phyloP scores from a whole-genome alignment of 2,113 vertebrate species.

The Arothron firmamentum region DNA sequence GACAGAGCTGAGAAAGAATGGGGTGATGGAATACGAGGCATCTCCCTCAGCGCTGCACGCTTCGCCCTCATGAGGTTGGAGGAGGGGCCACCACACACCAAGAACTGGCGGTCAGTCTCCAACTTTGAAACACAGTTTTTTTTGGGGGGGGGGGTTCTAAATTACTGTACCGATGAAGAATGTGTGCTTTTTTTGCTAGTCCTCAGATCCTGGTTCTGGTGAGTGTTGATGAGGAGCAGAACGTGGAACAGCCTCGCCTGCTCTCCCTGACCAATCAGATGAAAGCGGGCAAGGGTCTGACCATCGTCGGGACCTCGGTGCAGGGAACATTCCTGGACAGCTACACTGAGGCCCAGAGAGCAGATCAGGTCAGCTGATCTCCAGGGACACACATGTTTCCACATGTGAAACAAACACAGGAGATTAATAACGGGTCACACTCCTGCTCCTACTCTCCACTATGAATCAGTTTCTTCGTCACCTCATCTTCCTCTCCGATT shows the following conservation, averaged over 20 bases:
- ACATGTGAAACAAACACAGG: neutral
- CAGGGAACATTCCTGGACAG: slow-evolving; percentile 92
- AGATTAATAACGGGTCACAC: neutral
- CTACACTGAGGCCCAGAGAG: slow-evolving; percentile 84
- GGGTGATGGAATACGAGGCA: slow-evolving; percentile 94
- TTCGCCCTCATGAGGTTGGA: slow-evolving; percentile 92
- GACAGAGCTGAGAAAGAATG: slow-evolving; percentile 96
- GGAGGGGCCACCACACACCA: slow-evolving; percentile 94
- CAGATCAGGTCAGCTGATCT: slow-evolving; percentile 82
- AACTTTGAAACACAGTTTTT: too few species aligned
- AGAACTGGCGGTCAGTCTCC: slow-evolving; percentile 91
- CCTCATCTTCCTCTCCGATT: neutral
- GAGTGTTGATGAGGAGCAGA: slow-evolving; percentile 89
- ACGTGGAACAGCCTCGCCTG: slow-evolving; percentile 91
- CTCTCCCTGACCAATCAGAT: slow-evolving; percentile 93
- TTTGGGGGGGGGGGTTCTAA: too few species aligned
- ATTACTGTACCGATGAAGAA: neutral
- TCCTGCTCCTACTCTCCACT: too few species aligned
- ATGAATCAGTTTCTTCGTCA: too few species aligned
- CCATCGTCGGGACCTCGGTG: slow-evolving; percentile 90
- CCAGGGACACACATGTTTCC: neutral
- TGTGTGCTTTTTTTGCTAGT: slow-evolving; percentile 56
- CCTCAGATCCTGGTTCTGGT: slow-evolving; percentile 93
- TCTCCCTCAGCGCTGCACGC: slow-evolving; percentile 93
- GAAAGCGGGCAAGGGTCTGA: slow-evolving; percentile 97